Conservation (phyloP, 2,113 vertebrate species). For the Protobothrops flavoviridis region DNA sequence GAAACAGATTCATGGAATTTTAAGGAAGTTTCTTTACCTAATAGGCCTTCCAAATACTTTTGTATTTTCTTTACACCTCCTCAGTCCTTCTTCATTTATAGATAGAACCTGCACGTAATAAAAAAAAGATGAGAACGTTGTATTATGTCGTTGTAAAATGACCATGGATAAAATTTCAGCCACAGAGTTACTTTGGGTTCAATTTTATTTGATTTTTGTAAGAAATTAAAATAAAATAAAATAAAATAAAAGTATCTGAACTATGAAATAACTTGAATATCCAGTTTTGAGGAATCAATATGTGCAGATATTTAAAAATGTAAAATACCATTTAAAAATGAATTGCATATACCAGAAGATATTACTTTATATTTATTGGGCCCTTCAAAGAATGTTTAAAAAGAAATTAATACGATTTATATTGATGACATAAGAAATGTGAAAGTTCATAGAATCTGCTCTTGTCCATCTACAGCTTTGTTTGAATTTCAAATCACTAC, state of each 20-base stretch:
- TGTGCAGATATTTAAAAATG: neutral
- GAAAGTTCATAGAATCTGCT: neutral
- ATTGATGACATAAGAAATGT: neutral
- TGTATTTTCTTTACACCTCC: conserved; percentile 91
- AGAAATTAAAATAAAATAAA: neutral
- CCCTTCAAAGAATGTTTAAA: neutral
- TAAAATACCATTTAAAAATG: neutral
- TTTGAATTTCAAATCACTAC: neutral
- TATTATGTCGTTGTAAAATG: neutral
- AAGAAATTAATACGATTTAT: neutral
- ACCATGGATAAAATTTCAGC: neutral
- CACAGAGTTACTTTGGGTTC: neutral
- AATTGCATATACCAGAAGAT: neutral
- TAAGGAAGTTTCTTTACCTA: conserved; percentile 72
- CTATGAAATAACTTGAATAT: neutral
- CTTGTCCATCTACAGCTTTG: neutral
- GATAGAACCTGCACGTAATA: conserved; percentile 80
- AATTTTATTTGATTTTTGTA: neutral
- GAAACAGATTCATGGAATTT: conserved; percentile 8
- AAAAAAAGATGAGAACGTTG: neutral
- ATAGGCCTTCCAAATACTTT: conserved; percentile 91
- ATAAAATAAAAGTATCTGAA: neutral
- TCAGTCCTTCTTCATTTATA: conserved; percentile 93
- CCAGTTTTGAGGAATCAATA: neutral
- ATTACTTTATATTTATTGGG: neutral